Evolutionary conservation across 2,888 invertebrate species (phyloP), one percentile per base, ranked within the genome.

Genomic region (Atethmia centrago): DNA sequence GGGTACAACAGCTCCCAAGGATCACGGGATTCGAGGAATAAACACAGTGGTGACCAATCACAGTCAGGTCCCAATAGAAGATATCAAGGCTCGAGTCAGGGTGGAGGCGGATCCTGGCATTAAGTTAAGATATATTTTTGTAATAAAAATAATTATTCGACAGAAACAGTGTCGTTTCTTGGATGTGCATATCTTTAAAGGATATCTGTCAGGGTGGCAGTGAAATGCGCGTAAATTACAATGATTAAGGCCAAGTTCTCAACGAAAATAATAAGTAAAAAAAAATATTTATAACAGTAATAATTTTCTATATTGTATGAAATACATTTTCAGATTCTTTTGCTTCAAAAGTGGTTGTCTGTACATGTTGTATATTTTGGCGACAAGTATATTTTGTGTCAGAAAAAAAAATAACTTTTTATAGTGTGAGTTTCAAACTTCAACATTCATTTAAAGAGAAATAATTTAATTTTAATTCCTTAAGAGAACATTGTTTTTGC

Each of bases 1-100:
- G 84, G 87, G 5, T 71, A 87, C 59, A 81, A 87, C 59, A 81
- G 51, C 66, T 79, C 78, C 19, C 64, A 64, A 36, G 83, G 82
- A 3, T 47, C 83, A 45, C 58, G 81, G 36, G 81, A 81, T 51
- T 56, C 85, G 9, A 83, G 84, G 10, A 82, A 82, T 58, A 88
- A 86, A 45, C 56, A 78, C 42, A 76, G 74, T 25, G 65, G 66
- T 49, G 83, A 83, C 14, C 83, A 82, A 45, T 59, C 80, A 4
- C 82, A 85, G n/a, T 56, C 82, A 4, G 79, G 79, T 1, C 42
- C 70, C 0, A 76, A 82, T 42, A 78, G 82, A 36, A 82, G 82
- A 61, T 71, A 84, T 31, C 87, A 88, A 69, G 77, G 76, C 16
- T 72, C 83, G 19, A 80, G 68, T 71, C 87, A 84, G 66, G 85